phyloP scores from a whole-genome alignment of 2,113 vertebrate species.

The Etheostoma cragini region DNA sequence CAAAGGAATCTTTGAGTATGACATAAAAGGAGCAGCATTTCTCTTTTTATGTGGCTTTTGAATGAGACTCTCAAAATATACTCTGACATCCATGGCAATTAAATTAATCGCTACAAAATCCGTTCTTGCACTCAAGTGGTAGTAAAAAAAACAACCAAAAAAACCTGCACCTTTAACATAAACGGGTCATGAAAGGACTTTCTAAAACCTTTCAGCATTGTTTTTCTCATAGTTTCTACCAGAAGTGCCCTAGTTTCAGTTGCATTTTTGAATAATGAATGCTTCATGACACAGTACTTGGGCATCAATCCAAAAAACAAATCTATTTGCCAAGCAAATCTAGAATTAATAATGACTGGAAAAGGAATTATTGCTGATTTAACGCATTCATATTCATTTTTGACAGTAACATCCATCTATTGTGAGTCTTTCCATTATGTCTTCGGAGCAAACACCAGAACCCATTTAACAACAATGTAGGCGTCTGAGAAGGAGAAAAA shows the following conservation, averaged over 20 bases:
- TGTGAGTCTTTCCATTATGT: slow-evolving; percentile 52
- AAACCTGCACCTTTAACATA: slow-evolving; percentile 30
- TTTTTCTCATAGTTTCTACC: slow-evolving; percentile 58
- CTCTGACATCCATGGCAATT: slow-evolving; percentile 64
- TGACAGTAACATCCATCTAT: slow-evolving; percentile 53
- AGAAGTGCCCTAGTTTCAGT: slow-evolving; percentile 51
- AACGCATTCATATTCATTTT: slow-evolving; percentile 59
- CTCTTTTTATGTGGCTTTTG: slow-evolving; percentile 31
- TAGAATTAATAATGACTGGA: slow-evolving; percentile 64
- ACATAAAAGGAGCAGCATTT: slow-evolving; percentile 56
- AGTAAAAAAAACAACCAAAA: slow-evolving; percentile 25
- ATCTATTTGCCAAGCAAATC: slow-evolving; percentile 67
- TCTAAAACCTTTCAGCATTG: slow-evolving; percentile 67
- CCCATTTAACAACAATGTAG: slow-evolving; percentile 30
- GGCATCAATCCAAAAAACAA: slow-evolving; percentile 67
- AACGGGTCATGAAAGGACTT: slow-evolving; percentile 59
- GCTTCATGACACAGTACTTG: slow-evolving; percentile 58
- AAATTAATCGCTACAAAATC: slow-evolving; percentile 61
- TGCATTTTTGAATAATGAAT: slow-evolving; percentile 67
- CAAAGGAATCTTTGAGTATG: slow-evolving; percentile 63
- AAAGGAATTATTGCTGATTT: slow-evolving; percentile 59
- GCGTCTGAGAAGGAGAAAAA: neutral
- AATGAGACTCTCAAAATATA: slow-evolving; percentile 47
- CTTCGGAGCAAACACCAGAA: slow-evolving; percentile 48
- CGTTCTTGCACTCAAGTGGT: slow-evolving; percentile 22